These are phyloP conservation scores for Poliocrania exsul DNA, from an alignment of 2,797 vertebrate species.

Conservation along the genomic window DNA sequence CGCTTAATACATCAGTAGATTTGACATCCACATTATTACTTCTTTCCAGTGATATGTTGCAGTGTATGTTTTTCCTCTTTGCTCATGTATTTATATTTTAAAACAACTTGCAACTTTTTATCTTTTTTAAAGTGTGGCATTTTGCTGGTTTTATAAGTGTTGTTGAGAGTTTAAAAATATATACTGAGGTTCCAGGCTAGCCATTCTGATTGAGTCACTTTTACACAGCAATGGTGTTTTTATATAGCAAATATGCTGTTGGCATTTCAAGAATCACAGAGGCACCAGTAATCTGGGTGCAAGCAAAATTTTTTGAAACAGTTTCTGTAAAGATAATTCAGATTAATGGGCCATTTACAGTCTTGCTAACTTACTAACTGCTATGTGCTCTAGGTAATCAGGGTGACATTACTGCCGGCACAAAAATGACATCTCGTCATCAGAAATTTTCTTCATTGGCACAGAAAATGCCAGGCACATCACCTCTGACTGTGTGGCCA, in stretches of 20 bases:
- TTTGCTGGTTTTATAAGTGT: neutral
- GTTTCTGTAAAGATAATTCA: slow-evolving; percentile 89
- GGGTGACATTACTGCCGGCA: slow-evolving; percentile 85
- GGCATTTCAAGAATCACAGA: slow-evolving; percentile 84
- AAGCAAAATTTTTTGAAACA: slow-evolving; percentile 64
- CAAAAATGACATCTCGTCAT: slow-evolving; percentile 91
- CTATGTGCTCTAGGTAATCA: slow-evolving; percentile 85
- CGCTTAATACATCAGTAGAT: neutral
- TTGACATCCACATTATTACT: neutral
- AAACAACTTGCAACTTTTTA: neutral
- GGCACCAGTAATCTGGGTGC: slow-evolving; percentile 51
- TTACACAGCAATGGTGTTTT: slow-evolving; percentile 69
- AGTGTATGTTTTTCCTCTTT: neutral
- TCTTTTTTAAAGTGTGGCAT: neutral
- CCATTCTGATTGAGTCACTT: neutral
- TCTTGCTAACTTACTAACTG: slow-evolving; percentile 78
- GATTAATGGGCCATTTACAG: slow-evolving; percentile 84
- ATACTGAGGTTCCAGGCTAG: neutral
- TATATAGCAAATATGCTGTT: slow-evolving; percentile 72
- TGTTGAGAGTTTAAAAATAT: neutral
- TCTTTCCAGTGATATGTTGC: neutral
- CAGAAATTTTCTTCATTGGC: slow-evolving; percentile 92
- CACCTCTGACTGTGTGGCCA: slow-evolving; percentile 92
- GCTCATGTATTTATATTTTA: neutral
- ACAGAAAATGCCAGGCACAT: slow-evolving; percentile 90